A percentile compares a stretch with the other conserved stretches of the same genome.
Evolutionary conservation across 2,888 invertebrate genomes (phyloP).

Genomic region (Selenia dentaria): DNA sequence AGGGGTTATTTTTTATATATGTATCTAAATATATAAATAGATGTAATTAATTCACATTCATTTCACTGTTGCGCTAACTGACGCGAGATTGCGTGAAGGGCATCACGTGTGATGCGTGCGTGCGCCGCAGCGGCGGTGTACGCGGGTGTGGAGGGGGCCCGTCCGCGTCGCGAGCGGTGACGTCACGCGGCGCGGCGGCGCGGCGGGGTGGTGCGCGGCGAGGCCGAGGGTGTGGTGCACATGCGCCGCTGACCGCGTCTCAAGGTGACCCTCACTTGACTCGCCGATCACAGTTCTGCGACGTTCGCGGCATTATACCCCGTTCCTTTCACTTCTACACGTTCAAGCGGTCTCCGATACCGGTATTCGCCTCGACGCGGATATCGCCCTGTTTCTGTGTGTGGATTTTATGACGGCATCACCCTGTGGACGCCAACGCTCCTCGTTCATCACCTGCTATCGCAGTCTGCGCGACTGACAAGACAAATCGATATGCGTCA

Average conservation of each 20-base stretch:
- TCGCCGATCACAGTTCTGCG: conserved; percentile 58
- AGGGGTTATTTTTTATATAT: too few species aligned
- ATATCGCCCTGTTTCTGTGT: conserved; percentile 59
- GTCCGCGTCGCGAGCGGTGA: conserved; percentile 43
- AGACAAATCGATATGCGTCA: conserved; percentile 83
- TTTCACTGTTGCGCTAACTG: conserved; percentile 47
- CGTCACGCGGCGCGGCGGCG: conserved; percentile 52
- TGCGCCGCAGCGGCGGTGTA: conserved; percentile 23
- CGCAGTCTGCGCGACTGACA: conserved; percentile 76
- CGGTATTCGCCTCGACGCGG: conserved; percentile 70
- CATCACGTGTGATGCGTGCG: conserved; percentile 54
- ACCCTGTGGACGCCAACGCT: conserved; percentile 80
- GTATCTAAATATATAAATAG: too few species aligned
- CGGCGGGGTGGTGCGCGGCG: conserved; percentile 43
- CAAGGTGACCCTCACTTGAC: conserved; percentile 75
- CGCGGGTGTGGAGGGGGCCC: conserved; percentile 20
- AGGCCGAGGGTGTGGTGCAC: conserved; percentile 80
- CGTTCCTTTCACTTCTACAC: conserved; percentile 71
- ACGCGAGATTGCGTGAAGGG: conserved; percentile 62
- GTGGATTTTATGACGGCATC: conserved; percentile 73
- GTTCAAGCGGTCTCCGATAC: conserved; percentile 50
- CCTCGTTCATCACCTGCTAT: conserved; percentile 79
- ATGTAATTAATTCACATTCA: conserved; percentile 4
- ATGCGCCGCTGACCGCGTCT: conserved; percentile 69
- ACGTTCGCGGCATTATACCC: conserved; percentile 53